Percentiles rank a stretch among this genome's conserved stretches.
phyloP scores from a whole-genome alignment of 2,888 invertebrate species.

The Auanema sp. region DNA sequence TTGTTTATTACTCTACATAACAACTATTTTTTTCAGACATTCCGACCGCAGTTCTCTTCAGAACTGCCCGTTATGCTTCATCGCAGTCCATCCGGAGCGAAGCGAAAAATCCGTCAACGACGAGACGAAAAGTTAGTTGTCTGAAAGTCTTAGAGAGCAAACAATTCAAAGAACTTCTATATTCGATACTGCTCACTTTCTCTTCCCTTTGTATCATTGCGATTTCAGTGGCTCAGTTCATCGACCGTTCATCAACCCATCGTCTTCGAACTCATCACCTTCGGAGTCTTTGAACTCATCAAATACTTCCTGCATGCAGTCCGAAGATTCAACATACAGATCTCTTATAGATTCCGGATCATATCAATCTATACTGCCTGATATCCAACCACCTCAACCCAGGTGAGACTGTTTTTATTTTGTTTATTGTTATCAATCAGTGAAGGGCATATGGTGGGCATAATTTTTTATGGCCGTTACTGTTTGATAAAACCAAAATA shows the following conservation, averaged over 20 bases:
- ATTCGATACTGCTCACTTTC: background rate
- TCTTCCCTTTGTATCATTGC: background rate
- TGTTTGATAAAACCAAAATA: background rate
- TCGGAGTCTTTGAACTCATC: constrained; percentile 10
- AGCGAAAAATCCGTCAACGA: constrained; percentile 52
- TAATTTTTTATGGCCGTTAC: constrained; percentile 1
- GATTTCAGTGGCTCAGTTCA: constrained; percentile 28
- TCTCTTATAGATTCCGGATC: constrained; percentile 39
- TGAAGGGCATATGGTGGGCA: constrained; percentile 23
- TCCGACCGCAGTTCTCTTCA: constrained; percentile 15
- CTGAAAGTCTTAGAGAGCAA: background rate
- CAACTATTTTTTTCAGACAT: background rate
- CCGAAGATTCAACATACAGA: constrained; percentile 34
- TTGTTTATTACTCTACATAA: background rate
- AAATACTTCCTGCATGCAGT: constrained; percentile 23
- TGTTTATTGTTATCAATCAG: constrained; percentile 4
- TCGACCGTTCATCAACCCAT: constrained; percentile 38
- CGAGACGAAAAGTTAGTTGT: constrained; percentile 36
- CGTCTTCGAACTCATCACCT: constrained; percentile 25
- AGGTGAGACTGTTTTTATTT: constrained; percentile 9
- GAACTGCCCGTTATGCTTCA: constrained; percentile 44
- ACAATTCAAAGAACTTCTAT: background rate
- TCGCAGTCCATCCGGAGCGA: constrained; percentile 55
- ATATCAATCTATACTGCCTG: constrained; percentile 40
- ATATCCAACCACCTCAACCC: constrained; percentile 28